Evolutionary conservation across 2,797 vertebrate genomes (phyloP), one percentile per base, ranked within the genome.

Genomic region (Champsocephalus gunnari): DNA sequence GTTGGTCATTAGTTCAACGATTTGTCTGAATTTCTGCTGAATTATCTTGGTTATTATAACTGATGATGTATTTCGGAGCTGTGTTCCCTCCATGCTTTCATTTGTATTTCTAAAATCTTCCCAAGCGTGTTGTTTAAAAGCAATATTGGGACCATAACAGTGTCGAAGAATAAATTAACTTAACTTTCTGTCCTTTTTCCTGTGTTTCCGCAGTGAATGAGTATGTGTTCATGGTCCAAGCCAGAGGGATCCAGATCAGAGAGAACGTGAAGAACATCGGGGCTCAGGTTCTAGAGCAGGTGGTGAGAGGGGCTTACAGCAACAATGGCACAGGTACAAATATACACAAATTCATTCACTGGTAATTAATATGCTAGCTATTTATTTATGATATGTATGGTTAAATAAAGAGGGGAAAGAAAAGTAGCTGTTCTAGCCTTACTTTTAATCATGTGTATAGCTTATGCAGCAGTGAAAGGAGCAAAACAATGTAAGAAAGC

Each of bases 141-240:
- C 28, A 50, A 14, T 38, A 34, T 5, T 72, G n/a, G 69, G 54
- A 72, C 55, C 14, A 57, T 63, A 5, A 21, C 41, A 34, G 6
- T 28, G 34, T 21, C n/a, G 41, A 54, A 53, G 38, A 69, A 60
- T 65, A 49, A 61, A 71, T 65, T 11, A 24, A n/a, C 11, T 58
- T 32, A 47, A 62, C 5, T 54, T 12, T 43, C 5, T 2, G 12
- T 56, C 45, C 3, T 53, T 69, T 13, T 61, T n/a, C 53, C 9
- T 28, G 3, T 86, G 21, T 86, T 13, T 82, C 80, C 66, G 13
- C 94, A 99, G 98, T 98, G 91, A 99, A 99, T 89, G 98, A 98
- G 92, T 99, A 99, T 95, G 93, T 99, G 94, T 99, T 99, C 95
- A 98, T 97, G 98, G 96, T 98, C 94, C 97, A 99, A 93, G 98